phyloP scores from a whole-genome alignment of 30 jellyfish, hydroid and myxozoan species.

The Hydractinia symbiolongicarpus region DNA sequence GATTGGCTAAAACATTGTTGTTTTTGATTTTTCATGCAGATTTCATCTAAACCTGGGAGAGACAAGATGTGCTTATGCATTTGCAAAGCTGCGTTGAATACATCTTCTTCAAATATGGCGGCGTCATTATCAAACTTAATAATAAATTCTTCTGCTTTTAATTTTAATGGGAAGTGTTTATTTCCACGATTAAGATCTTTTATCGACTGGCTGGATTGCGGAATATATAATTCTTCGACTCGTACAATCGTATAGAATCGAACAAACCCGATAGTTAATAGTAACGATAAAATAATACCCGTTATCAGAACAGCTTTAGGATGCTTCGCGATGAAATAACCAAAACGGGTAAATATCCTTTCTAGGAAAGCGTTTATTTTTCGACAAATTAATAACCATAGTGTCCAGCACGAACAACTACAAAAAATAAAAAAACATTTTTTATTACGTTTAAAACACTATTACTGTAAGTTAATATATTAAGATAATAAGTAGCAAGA shows the following conservation, averaged over 20 bases:
- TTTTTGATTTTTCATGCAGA: constrained; percentile 2
- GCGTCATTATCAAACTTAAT: not conserved
- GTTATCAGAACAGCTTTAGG: not conserved
- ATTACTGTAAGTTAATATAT: not conserved
- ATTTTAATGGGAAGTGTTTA: not conserved
- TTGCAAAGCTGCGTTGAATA: constrained; percentile 19
- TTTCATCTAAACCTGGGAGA: not conserved
- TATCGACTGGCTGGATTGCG: constrained; percentile 28
- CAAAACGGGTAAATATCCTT: not conserved
- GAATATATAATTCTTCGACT: constrained; percentile 37
- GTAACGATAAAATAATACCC: constrained; percentile 13
- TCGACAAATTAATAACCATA: constrained; percentile 19
- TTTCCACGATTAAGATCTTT: constrained; percentile 22
- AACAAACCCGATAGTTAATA: constrained; percentile 23
- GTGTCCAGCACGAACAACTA: constrained; percentile 1
- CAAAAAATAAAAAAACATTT: not conserved
- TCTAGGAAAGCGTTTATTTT: constrained; percentile 3
- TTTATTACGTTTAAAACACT: not conserved
- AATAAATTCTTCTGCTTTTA: constrained; percentile 33
- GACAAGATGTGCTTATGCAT: constrained; percentile 22
- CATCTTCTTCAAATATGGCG: not conserved
- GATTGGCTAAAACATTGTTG: constrained; percentile 12
- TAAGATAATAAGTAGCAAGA: not conserved
- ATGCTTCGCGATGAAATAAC: constrained; percentile 4
- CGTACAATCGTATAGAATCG: constrained; percentile 3